Percentiles rank a stretch among this genome's conserved stretches.
phyloP scores from a whole-genome alignment of 2,113 vertebrate genomes.

The Bothrops jararaca region DNA sequence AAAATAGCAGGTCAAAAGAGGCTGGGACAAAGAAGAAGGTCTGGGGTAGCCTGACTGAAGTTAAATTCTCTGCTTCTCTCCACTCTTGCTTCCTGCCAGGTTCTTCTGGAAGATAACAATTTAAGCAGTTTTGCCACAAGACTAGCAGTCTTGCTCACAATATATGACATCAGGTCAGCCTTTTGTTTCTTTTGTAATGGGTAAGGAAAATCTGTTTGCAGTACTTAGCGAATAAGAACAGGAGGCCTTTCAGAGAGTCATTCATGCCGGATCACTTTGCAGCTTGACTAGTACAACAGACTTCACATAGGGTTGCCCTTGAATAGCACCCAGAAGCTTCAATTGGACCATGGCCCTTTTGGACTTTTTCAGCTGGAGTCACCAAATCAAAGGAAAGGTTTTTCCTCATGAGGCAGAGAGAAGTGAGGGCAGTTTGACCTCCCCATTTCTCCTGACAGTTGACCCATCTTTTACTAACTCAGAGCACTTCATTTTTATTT shows the following conservation, averaged over 20 bases:
- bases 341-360: background rate
- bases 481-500: background rate
- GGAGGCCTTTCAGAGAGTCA: background rate
- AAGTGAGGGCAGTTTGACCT: background rate
- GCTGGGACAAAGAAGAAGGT: background rate
- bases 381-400: background rate
- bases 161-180: background rate
- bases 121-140: background rate
- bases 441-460: background rate
- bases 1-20: background rate
- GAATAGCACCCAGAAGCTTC: background rate
- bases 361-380: background rate
- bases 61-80: background rate
- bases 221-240: background rate
- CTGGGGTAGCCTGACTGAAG: background rate
- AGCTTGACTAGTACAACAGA: background rate
- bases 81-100: background rate
- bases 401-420: background rate
- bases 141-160: background rate
- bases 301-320: background rate
- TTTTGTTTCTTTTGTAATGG: background rate
- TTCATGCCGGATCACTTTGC: background rate
- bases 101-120: background rate
- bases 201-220: background rate
- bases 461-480: background rate